Conservation (phyloP, 2,113 vertebrate genomes). For the Antigone vipio region DNA sequence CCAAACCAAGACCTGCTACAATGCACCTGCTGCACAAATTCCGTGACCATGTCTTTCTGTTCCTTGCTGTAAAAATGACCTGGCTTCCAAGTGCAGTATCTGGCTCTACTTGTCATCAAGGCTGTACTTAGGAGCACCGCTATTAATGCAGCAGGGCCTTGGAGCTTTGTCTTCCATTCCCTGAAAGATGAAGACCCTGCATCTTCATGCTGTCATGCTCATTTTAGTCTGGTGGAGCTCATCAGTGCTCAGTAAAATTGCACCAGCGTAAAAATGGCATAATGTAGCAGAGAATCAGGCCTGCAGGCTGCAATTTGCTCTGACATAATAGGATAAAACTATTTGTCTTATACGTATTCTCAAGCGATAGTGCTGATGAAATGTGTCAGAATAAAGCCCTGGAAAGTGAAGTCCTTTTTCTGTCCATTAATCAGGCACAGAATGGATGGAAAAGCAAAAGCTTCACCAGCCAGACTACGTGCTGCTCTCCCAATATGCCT, state of each 20-base stretch:
- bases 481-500: neutral
- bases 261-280: slow-evolving; percentile 10
- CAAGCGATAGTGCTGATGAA: slow-evolving; percentile 40
- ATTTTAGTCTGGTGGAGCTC: neutral
- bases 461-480: neutral
- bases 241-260: neutral
- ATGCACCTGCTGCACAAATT: neutral
- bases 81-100: neutral
- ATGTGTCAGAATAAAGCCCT: slow-evolving; percentile 57
- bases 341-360: slow-evolving; percentile 5
- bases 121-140: neutral
- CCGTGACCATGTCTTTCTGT: neutral
- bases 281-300: slow-evolving; percentile 38
- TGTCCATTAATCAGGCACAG: slow-evolving; percentile 49
- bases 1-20: neutral
- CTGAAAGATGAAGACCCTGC: neutral
- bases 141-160: neutral
- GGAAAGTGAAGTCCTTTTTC: slow-evolving; percentile 42
- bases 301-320: slow-evolving; percentile 50
- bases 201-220: neutral
- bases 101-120: neutral
- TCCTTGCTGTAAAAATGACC: neutral
- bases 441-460: slow-evolving; percentile 26
- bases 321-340: slow-evolving; percentile 63
- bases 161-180: neutral